phyloP scores from a whole-genome alignment of 2,113 vertebrate species.

The Strix uralensis region DNA sequence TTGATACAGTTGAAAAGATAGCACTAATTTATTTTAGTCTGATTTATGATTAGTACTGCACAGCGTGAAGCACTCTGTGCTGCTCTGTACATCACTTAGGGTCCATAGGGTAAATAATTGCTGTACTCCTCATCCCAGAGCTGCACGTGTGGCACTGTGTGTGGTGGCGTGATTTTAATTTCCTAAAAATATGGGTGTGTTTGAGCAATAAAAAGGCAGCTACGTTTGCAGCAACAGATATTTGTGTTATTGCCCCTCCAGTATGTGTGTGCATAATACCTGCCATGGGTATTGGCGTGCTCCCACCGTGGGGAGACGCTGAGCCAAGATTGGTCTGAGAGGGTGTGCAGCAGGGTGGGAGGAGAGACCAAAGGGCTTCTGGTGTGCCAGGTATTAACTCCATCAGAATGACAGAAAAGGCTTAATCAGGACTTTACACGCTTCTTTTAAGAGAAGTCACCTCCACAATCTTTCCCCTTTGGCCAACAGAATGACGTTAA shows the following conservation, averaged over 20 bases:
- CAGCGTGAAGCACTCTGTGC: background rate
- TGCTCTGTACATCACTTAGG: background rate
- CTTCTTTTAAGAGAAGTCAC: background rate
- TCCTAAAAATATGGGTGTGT: background rate
- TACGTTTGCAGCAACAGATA: background rate
- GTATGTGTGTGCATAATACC: background rate
- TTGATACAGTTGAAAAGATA: constrained; percentile 49
- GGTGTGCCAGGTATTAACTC: background rate
- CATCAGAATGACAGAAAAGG: background rate
- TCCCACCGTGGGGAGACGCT: background rate
- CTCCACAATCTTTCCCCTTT: background rate
- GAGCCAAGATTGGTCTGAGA: background rate
- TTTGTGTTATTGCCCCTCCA: background rate
- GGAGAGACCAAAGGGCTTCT: background rate
- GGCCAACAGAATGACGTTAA: background rate
- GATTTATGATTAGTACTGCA: constrained; percentile 30
- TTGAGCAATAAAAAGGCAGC: background rate
- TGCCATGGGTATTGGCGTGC: background rate
- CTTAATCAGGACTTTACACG: background rate
- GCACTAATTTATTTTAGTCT: constrained; percentile 46
- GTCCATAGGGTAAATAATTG: constrained; percentile 6
- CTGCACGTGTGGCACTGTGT: background rate
- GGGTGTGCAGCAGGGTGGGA: background rate
- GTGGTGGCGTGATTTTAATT: background rate
- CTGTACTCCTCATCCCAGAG: background rate